These are phyloP conservation scores for Connochaetes taurinus DNA, from an alignment of 2,113 vertebrate genomes.

Conservation along the genomic window DNA sequence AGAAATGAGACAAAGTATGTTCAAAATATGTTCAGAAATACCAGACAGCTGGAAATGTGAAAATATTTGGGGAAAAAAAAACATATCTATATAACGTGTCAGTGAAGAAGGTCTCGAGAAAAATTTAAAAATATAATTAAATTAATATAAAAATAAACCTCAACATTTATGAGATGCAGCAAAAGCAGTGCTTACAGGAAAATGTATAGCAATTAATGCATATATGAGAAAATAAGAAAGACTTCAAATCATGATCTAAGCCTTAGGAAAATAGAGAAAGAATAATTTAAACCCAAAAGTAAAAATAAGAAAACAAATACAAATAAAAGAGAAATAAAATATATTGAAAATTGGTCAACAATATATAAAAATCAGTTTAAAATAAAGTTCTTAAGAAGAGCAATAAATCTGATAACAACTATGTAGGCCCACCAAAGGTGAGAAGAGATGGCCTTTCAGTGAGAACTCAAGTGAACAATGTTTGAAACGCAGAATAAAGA, in stretches of 20 bases:
- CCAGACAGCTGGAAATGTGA: background rate
- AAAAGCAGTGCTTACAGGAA: background rate
- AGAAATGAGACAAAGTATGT: background rate
- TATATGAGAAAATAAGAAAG: background rate
- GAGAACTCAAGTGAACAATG: rapidly evolving
- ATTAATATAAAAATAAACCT: background rate
- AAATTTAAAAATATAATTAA: background rate
- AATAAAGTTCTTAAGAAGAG: background rate
- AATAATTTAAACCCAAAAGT: background rate
- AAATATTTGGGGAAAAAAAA: background rate
- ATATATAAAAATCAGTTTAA: background rate
- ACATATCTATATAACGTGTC: background rate
- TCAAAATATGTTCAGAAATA: background rate
- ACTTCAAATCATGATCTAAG: background rate
- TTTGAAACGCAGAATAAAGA: background rate
- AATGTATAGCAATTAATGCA: background rate
- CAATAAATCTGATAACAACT: background rate
- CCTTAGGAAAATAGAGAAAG: background rate
- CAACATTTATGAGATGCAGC: background rate
- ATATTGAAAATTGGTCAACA: background rate
- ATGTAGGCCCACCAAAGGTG: rapidly evolving
- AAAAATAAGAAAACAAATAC: background rate
- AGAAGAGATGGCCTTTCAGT: background rate
- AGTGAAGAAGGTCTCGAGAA: background rate
- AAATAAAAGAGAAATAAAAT: background rate